These are phyloP conservation scores for Dipus sagitta DNA, from an alignment of 2,797 vertebrate species.

Conservation along the genomic window DNA sequence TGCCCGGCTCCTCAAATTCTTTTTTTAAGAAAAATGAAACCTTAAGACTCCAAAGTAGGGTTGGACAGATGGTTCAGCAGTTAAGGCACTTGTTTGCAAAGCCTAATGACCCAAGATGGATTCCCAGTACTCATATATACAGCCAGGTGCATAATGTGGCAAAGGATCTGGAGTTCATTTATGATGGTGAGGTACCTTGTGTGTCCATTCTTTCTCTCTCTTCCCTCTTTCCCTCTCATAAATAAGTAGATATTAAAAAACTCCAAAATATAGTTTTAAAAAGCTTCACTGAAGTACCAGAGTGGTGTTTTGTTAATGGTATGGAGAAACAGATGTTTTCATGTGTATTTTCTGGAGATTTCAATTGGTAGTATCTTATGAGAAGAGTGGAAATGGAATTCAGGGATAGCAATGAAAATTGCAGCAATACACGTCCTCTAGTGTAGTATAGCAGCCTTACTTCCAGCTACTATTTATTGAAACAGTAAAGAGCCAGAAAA, in stretches of 20 bases:
- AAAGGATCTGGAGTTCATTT: too few species aligned
- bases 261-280: constrained; percentile 4
- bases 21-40: constrained; percentile 32
- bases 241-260: neutral
- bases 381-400: neutral
- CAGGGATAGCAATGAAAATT: constrained; percentile 1
- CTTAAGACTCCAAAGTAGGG: neutral
- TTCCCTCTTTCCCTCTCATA: too few species aligned
- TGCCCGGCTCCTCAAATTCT: neutral
- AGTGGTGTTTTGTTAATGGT: constrained; percentile 8
- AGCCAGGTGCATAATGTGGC: too few species aligned
- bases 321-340: neutral
- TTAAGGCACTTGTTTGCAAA: too few species aligned
- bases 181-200: too few species aligned
- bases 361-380: neutral
- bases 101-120: too few species aligned
- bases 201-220: too few species aligned
- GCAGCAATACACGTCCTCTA: neutral
- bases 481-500: neutral
- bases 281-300: neutral
- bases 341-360: neutral
- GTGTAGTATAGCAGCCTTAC: neutral
- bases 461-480: constrained; percentile 45
- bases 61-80: too few species aligned
- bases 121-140: too few species aligned